A percentile compares a stretch with the other conserved stretches of the same genome.
These are phyloP conservation scores for Sarcophaga carnaria DNA, from an alignment of 2,888 invertebrate genomes.

Conservation along the genomic window DNA sequence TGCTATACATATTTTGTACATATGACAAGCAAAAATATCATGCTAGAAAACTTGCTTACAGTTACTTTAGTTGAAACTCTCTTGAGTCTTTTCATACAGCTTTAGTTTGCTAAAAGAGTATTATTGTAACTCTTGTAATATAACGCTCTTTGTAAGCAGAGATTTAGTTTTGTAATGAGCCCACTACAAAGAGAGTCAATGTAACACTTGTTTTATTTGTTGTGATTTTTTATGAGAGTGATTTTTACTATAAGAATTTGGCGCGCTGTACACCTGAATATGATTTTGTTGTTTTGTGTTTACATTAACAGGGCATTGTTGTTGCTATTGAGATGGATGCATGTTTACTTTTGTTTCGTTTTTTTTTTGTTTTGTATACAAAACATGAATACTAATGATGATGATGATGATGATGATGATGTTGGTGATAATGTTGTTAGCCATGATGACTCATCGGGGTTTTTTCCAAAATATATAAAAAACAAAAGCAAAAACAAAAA, in stretches of 20 bases:
- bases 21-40: neutral
- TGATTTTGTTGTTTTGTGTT: slow-evolving; percentile 67
- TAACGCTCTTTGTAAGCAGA: slow-evolving; percentile 29
- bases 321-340: slow-evolving; percentile 63
- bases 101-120: neutral
- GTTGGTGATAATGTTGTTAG: slow-evolving; percentile 33
- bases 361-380: slow-evolving; percentile 44
- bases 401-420: neutral
- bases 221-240: neutral
- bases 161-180: neutral
- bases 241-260: slow-evolving; percentile 71
- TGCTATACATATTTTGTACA: neutral
- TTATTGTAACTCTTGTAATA: neutral
- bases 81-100: slow-evolving; percentile 22
- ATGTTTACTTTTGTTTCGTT: slow-evolving; percentile 67
- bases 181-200: neutral
- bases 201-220: slow-evolving; percentile 26
- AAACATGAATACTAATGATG: slow-evolving; percentile 63
- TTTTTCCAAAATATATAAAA: slow-evolving; percentile 75
- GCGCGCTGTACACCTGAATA: slow-evolving; percentile 74
- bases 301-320: neutral
- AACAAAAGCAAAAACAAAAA: neutral
- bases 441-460: slow-evolving; percentile 79
- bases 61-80: neutral
- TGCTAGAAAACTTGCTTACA: slow-evolving; percentile 17